Percentiles rank a stretch among this genome's conserved stretches.
Evolutionary conservation across 2,113 vertebrate genomes (phyloP).

Genomic region (Dicrurus megarhynchus): DNA sequence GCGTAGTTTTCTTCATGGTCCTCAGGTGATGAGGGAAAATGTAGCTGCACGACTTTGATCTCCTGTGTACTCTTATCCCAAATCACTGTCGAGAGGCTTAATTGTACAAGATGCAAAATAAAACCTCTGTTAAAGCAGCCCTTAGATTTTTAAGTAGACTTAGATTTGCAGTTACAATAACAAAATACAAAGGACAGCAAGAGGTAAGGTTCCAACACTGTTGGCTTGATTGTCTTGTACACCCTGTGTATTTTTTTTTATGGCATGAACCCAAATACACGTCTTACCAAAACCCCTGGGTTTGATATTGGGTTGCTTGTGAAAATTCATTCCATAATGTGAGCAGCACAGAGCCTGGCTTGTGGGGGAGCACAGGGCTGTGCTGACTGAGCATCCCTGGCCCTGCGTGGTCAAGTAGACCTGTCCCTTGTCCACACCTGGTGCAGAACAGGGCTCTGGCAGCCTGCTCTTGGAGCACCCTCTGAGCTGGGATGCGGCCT

Average conservation of each 20-base stretch:
- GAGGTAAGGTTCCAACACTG: background rate
- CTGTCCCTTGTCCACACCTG: background rate
- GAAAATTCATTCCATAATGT: background rate
- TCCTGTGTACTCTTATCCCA: background rate
- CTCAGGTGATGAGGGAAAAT: conserved; percentile 15
- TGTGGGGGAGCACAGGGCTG: accelerated
- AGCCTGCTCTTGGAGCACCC: background rate
- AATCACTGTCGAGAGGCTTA: background rate
- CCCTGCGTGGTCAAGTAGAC: background rate
- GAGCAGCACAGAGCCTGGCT: background rate
- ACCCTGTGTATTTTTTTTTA: background rate
- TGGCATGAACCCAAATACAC: background rate
- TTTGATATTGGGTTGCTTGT: background rate
- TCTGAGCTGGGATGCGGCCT: background rate
- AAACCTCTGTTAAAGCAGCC: background rate
- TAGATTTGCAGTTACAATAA: background rate
- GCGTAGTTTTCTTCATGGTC: background rate
- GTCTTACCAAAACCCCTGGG: background rate
- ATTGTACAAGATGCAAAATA: background rate
- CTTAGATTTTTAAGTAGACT: background rate
- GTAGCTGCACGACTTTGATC: background rate
- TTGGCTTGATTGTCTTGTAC: background rate
- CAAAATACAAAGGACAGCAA: background rate
- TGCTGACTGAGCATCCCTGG: background rate
- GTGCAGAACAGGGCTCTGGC: accelerated